Percentiles rank a stretch among this genome's conserved stretches.
Evolutionary conservation across 2,113 vertebrate species (phyloP).

Genomic region (Guaruba guarouba): DNA sequence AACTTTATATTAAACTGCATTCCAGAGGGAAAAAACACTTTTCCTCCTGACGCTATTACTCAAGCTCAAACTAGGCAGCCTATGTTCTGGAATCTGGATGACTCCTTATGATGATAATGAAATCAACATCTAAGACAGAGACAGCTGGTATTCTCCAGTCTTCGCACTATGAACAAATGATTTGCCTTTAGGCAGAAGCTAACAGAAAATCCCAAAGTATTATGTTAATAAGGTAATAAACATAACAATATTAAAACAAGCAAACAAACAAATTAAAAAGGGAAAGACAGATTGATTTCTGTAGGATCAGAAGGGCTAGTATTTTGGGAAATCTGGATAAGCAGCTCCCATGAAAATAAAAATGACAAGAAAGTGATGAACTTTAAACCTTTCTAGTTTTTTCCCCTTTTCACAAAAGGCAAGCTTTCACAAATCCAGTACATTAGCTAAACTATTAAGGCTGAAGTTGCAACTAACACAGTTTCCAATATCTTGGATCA

Average conservation of each 20-base stretch:
- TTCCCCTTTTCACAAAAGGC: neutral
- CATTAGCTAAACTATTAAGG: neutral
- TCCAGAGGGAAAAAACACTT: neutral
- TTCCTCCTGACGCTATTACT: neutral
- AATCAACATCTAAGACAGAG: neutral
- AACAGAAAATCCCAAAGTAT: neutral
- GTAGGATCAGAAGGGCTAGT: neutral
- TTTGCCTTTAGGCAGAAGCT: neutral
- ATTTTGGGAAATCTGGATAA: neutral
- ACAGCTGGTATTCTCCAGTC: neutral
- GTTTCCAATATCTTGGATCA: neutral
- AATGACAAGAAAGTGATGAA: rapidly evolving
- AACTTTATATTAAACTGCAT: neutral
- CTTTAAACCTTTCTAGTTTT: neutral
- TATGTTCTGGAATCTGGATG: neutral
- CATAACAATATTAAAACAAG: neutral
- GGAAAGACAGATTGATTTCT: neutral
- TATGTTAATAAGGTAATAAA: neutral
- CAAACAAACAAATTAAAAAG: neutral
- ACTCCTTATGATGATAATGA: neutral
- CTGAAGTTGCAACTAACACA: neutral
- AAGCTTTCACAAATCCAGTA: neutral
- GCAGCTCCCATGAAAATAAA: neutral
- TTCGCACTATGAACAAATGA: neutral
- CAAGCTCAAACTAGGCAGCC: neutral